These are phyloP conservation scores for Anoplophora glabripennis DNA, from an alignment of 1,140 invertebrate species.

Conservation along the genomic window DNA sequence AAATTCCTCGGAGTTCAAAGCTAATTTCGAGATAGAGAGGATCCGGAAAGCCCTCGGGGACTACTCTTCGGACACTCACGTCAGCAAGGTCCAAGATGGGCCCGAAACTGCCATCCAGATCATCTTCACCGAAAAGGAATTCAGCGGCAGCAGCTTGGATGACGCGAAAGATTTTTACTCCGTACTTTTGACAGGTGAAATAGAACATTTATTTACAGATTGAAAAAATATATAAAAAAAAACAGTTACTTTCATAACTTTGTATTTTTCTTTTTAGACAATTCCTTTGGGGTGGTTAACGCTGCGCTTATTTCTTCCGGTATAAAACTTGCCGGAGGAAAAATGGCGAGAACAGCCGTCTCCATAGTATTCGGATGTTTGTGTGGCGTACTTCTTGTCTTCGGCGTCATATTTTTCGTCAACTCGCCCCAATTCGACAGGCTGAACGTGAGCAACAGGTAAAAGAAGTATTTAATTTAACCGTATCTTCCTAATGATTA, in stretches of 20 bases:
- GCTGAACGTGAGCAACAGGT: slow-evolving; percentile 4
- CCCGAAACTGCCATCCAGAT: slow-evolving; percentile 11
- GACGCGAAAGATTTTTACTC: slow-evolving; percentile 15
- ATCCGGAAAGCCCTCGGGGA: slow-evolving; percentile 1
- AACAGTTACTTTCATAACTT: background rate
- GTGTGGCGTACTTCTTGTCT: slow-evolving; percentile 7
- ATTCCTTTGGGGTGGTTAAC: background rate
- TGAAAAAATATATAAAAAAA: background rate
- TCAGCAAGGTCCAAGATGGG: slow-evolving; percentile 14
- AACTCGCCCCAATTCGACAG: background rate
- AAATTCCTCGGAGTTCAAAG: background rate
- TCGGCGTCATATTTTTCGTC: slow-evolving; percentile 4
- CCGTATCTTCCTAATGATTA: background rate
- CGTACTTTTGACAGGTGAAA: background rate
- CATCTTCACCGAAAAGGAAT: slow-evolving; percentile 22
- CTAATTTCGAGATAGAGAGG: background rate
- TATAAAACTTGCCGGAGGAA: background rate
- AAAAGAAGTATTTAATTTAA: background rate
- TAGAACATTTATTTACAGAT: background rate
- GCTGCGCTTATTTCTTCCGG: background rate
- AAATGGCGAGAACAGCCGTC: background rate
- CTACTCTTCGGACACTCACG: slow-evolving; percentile 12
- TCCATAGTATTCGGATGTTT: slow-evolving; percentile 15
- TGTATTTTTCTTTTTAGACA: background rate
- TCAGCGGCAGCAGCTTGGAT: slow-evolving; percentile 14